These are phyloP conservation scores for Cyprinella venusta DNA, from an alignment of 2,797 vertebrate genomes.

Conservation along the genomic window DNA sequence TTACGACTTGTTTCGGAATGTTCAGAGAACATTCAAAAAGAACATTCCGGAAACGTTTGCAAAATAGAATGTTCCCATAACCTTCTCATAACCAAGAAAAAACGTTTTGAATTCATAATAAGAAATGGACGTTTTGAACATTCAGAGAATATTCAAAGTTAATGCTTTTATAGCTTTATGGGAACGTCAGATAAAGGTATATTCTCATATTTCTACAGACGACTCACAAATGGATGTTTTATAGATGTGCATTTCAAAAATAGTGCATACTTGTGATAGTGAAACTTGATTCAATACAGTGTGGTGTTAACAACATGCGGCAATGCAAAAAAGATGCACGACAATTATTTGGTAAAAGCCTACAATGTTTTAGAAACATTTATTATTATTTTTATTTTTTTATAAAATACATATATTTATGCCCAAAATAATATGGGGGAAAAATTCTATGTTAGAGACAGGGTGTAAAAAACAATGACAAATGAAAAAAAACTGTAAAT, in stretches of 20 bases:
- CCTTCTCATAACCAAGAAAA: not conserved
- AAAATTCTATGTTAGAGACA: no score
- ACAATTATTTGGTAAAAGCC: not conserved
- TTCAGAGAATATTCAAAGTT: not conserved
- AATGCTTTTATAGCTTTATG: no score
- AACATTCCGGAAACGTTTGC: not conserved
- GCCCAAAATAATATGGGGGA: not conserved
- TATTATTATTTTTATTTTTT: not conserved
- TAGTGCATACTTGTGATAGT: no score
- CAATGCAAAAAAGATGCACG: not conserved
- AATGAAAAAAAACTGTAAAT: not conserved
- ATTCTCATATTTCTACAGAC: not conserved
- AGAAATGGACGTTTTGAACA: not conserved
- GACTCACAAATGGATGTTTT: not conserved
- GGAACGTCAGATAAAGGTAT: no score
- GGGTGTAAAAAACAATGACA: not conserved
- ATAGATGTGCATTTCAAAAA: no score
- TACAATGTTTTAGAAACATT: not conserved
- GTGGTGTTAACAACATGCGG: no score
- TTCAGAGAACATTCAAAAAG: not conserved
- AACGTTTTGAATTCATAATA: not conserved
- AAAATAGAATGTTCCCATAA: not conserved
- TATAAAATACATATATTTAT: not conserved
- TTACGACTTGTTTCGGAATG: no score
- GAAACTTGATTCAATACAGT: no score